These are phyloP conservation scores for Agrochola litura DNA, from an alignment of 2,888 invertebrate genomes.

Conservation along the genomic window DNA sequence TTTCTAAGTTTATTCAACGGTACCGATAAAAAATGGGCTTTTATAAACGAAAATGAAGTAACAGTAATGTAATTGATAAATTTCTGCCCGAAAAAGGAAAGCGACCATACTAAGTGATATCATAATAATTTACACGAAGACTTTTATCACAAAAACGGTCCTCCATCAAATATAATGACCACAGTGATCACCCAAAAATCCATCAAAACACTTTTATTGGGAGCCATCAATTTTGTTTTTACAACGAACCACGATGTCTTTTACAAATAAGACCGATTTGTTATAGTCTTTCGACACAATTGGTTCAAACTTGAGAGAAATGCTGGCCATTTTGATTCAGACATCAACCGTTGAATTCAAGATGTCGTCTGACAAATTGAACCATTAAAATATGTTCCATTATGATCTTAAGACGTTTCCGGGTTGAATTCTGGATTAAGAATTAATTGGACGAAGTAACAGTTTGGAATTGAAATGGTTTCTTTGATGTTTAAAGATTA, in stretches of 20 bases:
- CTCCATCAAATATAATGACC: slow-evolving; percentile 62
- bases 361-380: slow-evolving; percentile 61
- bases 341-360: slow-evolving; percentile 56
- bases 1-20: background rate
- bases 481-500: slow-evolving; percentile 12
- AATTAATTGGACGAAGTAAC: slow-evolving; percentile 56
- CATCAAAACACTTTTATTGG: slow-evolving; percentile 68
- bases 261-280: slow-evolving; percentile 69
- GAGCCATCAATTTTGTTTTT: slow-evolving; percentile 64
- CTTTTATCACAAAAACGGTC: slow-evolving; percentile 53
- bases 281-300: slow-evolving; percentile 65
- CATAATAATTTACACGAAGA: slow-evolving; percentile 61
- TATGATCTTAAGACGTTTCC: slow-evolving; percentile 53
- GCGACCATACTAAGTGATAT: slow-evolving; percentile 50
- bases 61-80: slow-evolving; percentile 23
- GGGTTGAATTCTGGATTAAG: slow-evolving; percentile 36
- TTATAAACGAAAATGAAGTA: background rate
- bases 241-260: slow-evolving; percentile 52
- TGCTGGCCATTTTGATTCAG: slow-evolving; percentile 64
- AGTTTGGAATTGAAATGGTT: slow-evolving; percentile 36
- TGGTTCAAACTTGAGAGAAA: slow-evolving; percentile 63
- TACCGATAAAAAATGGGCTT: too few species aligned
- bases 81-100: slow-evolving; percentile 14
- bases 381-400: slow-evolving; percentile 66
- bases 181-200: slow-evolving; percentile 61